Conservation (phyloP, 2,888 invertebrate genomes). For the Pegoplata infirma region DNA sequence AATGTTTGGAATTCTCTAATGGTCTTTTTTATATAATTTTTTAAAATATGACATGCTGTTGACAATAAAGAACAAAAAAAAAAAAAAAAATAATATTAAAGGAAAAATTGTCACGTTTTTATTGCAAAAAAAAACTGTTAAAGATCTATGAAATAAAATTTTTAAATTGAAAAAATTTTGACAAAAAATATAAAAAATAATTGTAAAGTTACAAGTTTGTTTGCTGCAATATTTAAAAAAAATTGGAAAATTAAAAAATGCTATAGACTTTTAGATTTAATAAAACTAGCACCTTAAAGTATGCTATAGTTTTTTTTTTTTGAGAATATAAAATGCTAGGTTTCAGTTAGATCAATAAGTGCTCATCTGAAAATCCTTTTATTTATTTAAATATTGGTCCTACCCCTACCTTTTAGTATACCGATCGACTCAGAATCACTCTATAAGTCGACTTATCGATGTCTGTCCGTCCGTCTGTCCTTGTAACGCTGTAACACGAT, state of each 20-base stretch:
- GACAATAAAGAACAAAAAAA: slow-evolving; percentile 40
- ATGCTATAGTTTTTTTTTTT: not conserved
- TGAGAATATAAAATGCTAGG: too few species aligned
- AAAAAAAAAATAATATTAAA: slow-evolving; percentile 23
- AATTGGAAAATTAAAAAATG: not conserved
- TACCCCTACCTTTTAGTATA: too few species aligned
- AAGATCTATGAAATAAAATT: not conserved
- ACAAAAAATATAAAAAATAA: not conserved
- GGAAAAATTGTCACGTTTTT: slow-evolving; percentile 29
- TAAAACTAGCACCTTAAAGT: not conserved
- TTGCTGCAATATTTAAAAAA: not conserved
- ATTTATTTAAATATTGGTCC: too few species aligned
- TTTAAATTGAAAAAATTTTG: slow-evolving; percentile 1
- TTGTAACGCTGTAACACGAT: too few species aligned
- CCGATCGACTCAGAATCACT: too few species aligned
- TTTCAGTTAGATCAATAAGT: too few species aligned
- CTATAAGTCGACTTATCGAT: too few species aligned
- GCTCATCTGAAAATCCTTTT: too few species aligned
- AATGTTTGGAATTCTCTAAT: slow-evolving; percentile 53
- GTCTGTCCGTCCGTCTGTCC: too few species aligned
- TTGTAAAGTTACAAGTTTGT: too few species aligned
- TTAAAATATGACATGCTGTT: slow-evolving; percentile 59
- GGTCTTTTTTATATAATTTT: slow-evolving; percentile 34
- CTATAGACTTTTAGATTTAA: not conserved
- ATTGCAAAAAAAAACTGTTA: not conserved